phyloP scores from a whole-genome alignment of 2,113 vertebrate species.

The Bubo bubo region DNA sequence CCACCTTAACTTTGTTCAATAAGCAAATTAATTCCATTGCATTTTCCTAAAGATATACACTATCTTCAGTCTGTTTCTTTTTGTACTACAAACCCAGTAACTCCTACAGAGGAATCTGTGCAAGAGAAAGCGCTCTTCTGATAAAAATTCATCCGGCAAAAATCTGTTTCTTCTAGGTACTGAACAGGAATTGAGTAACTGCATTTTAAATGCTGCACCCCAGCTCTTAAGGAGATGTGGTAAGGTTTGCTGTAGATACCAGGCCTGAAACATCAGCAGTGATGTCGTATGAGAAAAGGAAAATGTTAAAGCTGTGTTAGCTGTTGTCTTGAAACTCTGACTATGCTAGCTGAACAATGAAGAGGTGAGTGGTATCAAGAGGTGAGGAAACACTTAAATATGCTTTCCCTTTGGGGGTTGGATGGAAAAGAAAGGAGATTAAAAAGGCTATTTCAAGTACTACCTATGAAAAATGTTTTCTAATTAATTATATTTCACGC shows the following conservation, averaged over 20 bases:
- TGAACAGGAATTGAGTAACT: not conserved
- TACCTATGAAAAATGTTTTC: not conserved
- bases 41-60: not conserved
- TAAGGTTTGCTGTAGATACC: not conserved
- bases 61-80: not conserved
- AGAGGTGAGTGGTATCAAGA: not conserved
- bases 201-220: not conserved
- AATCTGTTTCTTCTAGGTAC: not conserved
- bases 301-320: not conserved
- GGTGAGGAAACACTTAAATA: not conserved
- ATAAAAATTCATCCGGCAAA: not conserved
- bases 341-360: not conserved
- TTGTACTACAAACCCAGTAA: not conserved
- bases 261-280: not conserved
- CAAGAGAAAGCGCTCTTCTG: not conserved
- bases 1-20: not conserved
- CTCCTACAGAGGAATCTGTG: not conserved
- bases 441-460: not conserved
- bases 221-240: accelerated
- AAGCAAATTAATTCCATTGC: not conserved
- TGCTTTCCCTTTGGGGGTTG: not conserved
- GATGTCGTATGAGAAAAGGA: accelerated
- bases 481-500: not conserved
- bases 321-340: not conserved
- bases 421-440: not conserved